Conservation (phyloP, 53 echinoderm and acorn worm genomes). For the Arbacia lixula region DNA sequence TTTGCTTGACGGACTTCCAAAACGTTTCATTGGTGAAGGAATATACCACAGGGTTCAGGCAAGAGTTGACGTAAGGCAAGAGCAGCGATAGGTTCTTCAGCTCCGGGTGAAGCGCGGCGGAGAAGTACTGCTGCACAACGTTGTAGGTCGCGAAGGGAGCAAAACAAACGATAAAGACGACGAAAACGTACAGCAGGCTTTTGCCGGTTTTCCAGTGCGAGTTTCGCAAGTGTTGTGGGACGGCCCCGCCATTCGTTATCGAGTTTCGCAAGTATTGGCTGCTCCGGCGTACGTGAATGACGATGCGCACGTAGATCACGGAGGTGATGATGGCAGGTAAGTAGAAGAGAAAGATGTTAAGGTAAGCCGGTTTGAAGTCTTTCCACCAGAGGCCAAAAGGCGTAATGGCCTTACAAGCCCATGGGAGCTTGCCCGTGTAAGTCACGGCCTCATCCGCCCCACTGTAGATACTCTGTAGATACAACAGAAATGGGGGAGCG, state of each 20-base stretch:
- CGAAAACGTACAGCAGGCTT: slow-evolving; percentile 76
- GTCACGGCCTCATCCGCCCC: slow-evolving; percentile 56
- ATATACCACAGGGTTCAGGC: slow-evolving; percentile 88
- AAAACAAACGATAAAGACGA: slow-evolving; percentile 79
- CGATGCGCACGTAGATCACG: slow-evolving; percentile 67
- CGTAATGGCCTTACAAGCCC: slow-evolving; percentile 74
- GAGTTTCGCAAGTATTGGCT: background rate
- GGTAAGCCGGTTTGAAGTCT: slow-evolving; percentile 84
- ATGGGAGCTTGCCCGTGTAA: slow-evolving; percentile 78
- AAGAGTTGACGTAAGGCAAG: slow-evolving; percentile 82
- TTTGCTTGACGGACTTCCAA: slow-evolving; percentile 53
- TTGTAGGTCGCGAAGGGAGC: slow-evolving; percentile 80
- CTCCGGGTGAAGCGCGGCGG: slow-evolving; percentile 31
- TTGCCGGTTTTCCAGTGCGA: slow-evolving; percentile 84
- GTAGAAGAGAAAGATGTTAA: slow-evolving; percentile 84
- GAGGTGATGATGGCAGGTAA: slow-evolving; percentile 78
- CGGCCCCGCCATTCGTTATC: slow-evolving; percentile 20
- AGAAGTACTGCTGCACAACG: slow-evolving; percentile 63
- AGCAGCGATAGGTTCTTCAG: slow-evolving; percentile 57
- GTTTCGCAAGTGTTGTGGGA: slow-evolving; percentile 21
- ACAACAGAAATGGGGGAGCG: background rate
- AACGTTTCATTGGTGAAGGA: slow-evolving; percentile 69
- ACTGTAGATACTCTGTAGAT: slow-evolving; percentile 69
- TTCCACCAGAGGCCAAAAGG: slow-evolving; percentile 75
- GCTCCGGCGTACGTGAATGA: slow-evolving; percentile 64